Evolutionary conservation across 2,888 invertebrate species (phyloP).

Genomic region (Globia sparganii): DNA sequence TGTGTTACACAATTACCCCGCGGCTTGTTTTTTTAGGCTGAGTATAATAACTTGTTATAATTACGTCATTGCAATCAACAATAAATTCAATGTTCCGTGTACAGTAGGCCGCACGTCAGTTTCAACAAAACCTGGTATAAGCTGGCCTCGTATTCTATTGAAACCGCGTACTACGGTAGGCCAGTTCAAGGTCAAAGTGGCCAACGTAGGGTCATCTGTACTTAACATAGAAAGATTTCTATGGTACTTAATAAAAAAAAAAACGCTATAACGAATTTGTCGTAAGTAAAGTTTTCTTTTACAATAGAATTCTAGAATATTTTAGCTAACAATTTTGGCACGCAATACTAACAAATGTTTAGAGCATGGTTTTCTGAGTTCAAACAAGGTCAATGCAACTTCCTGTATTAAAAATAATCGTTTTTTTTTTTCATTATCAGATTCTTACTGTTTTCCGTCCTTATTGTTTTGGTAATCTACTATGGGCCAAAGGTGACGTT

Average conservation of each 20-base stretch:
- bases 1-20: not conserved
- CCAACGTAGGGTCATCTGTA: not conserved
- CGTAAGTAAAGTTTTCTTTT: not conserved
- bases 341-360: constrained; percentile 13
- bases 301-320: constrained; percentile 8
- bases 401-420: constrained; percentile 29
- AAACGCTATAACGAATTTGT: constrained; percentile 1
- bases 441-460: constrained; percentile 24
- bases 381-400: constrained; percentile 31
- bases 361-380: constrained; percentile 22
- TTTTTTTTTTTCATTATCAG: constrained; percentile 20
- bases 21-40: not conserved
- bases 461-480: constrained; percentile 1
- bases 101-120: not conserved
- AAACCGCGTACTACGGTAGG: not conserved
- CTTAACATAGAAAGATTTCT: not conserved
- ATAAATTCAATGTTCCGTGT: not conserved
- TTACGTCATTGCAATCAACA: not conserved
- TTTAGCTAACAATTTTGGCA: constrained; percentile 4
- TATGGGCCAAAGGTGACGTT: not conserved
- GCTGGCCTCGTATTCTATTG: not conserved
- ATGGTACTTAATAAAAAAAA: too few relatives aligned
- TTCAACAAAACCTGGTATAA: not conserved
- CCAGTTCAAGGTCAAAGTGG: not conserved
- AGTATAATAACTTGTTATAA: not conserved